Evolutionary conservation across 2,888 invertebrate genomes (phyloP), one percentile per base, ranked within the genome.

Genomic region (Marasmarcha lunaedactyla): DNA sequence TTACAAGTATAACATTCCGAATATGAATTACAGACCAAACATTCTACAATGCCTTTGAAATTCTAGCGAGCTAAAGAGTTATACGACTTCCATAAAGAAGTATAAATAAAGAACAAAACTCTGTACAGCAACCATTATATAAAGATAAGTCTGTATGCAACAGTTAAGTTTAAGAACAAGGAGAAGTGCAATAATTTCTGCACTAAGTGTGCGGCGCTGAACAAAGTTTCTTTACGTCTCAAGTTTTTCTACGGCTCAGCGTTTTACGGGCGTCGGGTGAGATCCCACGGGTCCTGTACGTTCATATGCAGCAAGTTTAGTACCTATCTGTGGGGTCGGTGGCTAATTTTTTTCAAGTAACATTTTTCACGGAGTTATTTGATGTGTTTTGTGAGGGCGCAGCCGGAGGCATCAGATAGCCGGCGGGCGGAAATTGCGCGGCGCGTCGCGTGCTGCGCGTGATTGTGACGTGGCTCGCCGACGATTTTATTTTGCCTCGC

Each of bases 351-450:
- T 20, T 20, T 20, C 20, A 5, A 20, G 20, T 20, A 20, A 7
- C 20, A 7, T 30, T 30, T 30, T 10, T 30, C 30, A 4, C 10
- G 9, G 30, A 3, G 6, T 4, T 30, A 11, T 30, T 30, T 20
- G 20, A 11, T 30, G 36, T 36, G n/a, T 36, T 15, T 15, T 36
- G 53, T 49, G 52, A 48, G 48, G 51, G 50, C 51, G 53, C 59
- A 58, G 65, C 50, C 61, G 66, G 63, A 65, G 68, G 67, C 68
- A 68, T 74, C 71, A 69, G 20, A 20, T 20, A 77, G 73, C 70
- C 64, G 66, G 61, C 56, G 58, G 57, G 68, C 81, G 81, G 81
- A 83, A 81, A 83, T 79, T 81, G 72, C 66, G 65, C 64, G 62
- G 60, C 60, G 59, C 62, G 72, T 71, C 74, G 72, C 70, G 71